Percentiles rank a stretch among this genome's conserved stretches.
phyloP scores from a whole-genome alignment of 1,140 invertebrate genomes.

The Aphelinus atriplicis region DNA sequence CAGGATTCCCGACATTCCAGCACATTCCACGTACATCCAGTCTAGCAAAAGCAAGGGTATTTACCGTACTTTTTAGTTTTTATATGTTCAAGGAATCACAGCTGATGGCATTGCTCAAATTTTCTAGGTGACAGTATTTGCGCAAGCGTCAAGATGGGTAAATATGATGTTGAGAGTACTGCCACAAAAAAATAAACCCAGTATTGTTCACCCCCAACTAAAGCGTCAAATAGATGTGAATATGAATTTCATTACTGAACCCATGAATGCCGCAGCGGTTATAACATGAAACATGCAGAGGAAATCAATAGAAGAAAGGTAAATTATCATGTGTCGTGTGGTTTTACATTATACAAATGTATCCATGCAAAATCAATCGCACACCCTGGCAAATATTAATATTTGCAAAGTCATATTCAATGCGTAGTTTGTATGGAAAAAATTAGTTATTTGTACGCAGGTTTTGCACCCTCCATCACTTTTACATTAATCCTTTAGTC shows the following conservation, averaged over 20 bases:
- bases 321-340: constrained; percentile 17
- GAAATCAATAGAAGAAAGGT: constrained; percentile 49
- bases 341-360: too few species aligned
- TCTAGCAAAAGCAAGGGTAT: constrained; percentile 73
- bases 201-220: constrained; percentile 15
- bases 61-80: neutral
- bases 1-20: constrained; percentile 91
- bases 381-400: too few species aligned
- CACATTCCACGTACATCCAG: constrained; percentile 81
- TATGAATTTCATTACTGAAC: constrained; percentile 36
- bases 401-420: too few species aligned
- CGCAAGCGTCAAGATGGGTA: constrained; percentile 79
- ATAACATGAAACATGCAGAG: constrained; percentile 33
- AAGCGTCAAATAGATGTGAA: constrained; percentile 25
- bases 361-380: too few species aligned
- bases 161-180: constrained; percentile 83
- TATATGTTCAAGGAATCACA: too few species aligned
- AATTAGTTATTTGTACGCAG: too few species aligned
- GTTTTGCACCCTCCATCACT: too few species aligned
- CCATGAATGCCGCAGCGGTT: constrained; percentile 27
- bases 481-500: too few species aligned
- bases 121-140: constrained; percentile 81
- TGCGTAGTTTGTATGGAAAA: too few species aligned
- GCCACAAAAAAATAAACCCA: constrained; percentile 51
- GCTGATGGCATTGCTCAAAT: too few species aligned